These are phyloP conservation scores for Coenonympha glycerion DNA, from an alignment of 2,888 invertebrate species.

Conservation along the genomic window DNA sequence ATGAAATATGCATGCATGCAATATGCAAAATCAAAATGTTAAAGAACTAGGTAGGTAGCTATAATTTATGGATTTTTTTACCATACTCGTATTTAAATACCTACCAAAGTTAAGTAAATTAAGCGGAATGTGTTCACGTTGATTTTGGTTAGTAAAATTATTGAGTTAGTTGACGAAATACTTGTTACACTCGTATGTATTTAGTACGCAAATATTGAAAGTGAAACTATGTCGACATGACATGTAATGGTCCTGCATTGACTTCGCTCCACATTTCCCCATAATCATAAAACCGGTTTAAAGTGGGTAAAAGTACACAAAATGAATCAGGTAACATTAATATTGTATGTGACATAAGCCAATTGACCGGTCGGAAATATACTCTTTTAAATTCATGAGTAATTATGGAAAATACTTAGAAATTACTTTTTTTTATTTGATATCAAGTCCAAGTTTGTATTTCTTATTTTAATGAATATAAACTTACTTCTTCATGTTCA, in stretches of 20 bases:
- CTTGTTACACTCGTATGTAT: neutral
- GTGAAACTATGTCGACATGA: slow-evolving; percentile 54
- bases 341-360: slow-evolving; percentile 8
- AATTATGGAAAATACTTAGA: too few relatives aligned
- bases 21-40: too few relatives aligned
- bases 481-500: slow-evolving; percentile 45
- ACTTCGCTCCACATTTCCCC: slow-evolving; percentile 60
- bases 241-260: slow-evolving; percentile 40
- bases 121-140: neutral
- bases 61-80: too few relatives aligned
- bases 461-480: too few relatives aligned
- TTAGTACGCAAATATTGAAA: slow-evolving; percentile 46
- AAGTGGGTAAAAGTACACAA: slow-evolving; percentile 37
- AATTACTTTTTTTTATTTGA: too few relatives aligned
- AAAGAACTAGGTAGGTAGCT: too few relatives aligned
- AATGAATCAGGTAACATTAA: slow-evolving; percentile 9
- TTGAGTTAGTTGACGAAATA: slow-evolving; percentile 1
- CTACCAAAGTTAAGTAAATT: neutral
- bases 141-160: too few relatives aligned
- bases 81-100: too few relatives aligned
- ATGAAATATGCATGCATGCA: too few relatives aligned
- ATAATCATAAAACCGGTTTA: slow-evolving; percentile 42
- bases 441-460: too few relatives aligned
- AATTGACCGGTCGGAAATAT: slow-evolving; percentile 8
- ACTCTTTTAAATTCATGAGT: slow-evolving; percentile 1